Conservation (phyloP, 1,140 invertebrate genomes). For the Atta texana region DNA sequence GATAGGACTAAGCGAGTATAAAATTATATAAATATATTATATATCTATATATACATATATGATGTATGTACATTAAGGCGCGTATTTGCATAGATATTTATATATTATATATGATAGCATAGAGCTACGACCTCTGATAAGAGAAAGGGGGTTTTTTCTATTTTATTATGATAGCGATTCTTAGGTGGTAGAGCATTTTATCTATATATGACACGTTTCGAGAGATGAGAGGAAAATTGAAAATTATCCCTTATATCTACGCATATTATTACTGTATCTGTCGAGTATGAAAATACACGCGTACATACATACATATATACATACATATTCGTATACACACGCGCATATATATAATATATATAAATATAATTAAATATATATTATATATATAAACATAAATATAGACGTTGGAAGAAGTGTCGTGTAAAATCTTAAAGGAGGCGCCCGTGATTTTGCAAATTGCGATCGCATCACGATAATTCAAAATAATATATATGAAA, state of each 20-base stretch:
- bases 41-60: constrained; percentile 60
- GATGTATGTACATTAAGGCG: constrained; percentile 73
- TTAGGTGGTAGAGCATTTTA: constrained; percentile 68
- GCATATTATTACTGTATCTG: constrained; percentile 68
- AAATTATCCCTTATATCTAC: constrained; percentile 59
- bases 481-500: constrained; percentile 56
- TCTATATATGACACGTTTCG: constrained; percentile 72
- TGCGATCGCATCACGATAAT: constrained; percentile 19
- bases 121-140: constrained; percentile 67
- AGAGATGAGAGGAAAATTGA: constrained; percentile 44
- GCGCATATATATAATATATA: constrained; percentile 54
- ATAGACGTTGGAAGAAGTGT: constrained; percentile 66
- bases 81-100: constrained; percentile 74
- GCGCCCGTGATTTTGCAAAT: constrained; percentile 42
- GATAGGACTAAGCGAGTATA: constrained; percentile 64
- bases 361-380: constrained; percentile 56
- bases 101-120: constrained; percentile 72
- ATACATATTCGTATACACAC: constrained; percentile 30
- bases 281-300: constrained; percentile 61
- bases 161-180: constrained; percentile 79
- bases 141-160: constrained; percentile 77
- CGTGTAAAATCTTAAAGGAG: constrained; percentile 47
- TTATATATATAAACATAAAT: constrained; percentile 61
- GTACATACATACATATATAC: constrained; percentile 5
- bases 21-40: constrained; percentile 68